Base-by-base conservation (phyloP, 2,888 invertebrate species). In the Steinernema hermaphroditum region DNA sequence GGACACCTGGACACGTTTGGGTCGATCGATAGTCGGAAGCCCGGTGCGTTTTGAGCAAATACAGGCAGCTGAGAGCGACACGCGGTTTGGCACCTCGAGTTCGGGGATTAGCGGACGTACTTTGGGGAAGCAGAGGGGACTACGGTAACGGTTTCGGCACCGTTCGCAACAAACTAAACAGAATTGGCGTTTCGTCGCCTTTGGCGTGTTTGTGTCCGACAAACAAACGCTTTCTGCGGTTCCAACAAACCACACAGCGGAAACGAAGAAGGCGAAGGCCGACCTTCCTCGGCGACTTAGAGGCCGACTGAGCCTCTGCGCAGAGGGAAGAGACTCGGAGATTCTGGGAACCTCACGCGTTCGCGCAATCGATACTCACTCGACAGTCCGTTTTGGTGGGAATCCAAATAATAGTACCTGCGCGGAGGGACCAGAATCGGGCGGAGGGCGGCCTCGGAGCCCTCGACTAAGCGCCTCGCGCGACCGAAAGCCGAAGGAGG, bases 11-110 rank as follows among this genome's bases (percentile, higher is more conserved):
- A 54, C 54, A 54, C 54, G 54, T 54, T 54, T 54, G 27, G 54
- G 54, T 54, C 54, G 54, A 54, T 54, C 54, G 54, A 54, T 54
- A 54, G 54, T n/a, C 49, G 54, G 54, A 46, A 46, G 54, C 54
- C 24, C n/a, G n/a, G 54, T 22, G 24, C 24, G 6, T 4, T 4
- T 46, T 54, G 54, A 24, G 54, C 27, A 54, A 54, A 54, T 54
- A 54, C 54, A 54, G 54, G 54, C 27, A 54, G 54, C 54, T 4
- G 54, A 54, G 27, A 27, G 54, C 2, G 16, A 27, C 6, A 24
- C n/a, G 46, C n/a, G 46, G 6, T 46, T 46, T 46, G n/a, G 46
- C 46, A 19, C 46, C 22, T 46, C 12, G 37, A 12, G 37, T 37
- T 37, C 6, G 6, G 37, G 37, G 37, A 37, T 37, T 37, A 37